Conservation (phyloP, 2,888 invertebrate genomes). For the Coleophora flavipennella region DNA sequence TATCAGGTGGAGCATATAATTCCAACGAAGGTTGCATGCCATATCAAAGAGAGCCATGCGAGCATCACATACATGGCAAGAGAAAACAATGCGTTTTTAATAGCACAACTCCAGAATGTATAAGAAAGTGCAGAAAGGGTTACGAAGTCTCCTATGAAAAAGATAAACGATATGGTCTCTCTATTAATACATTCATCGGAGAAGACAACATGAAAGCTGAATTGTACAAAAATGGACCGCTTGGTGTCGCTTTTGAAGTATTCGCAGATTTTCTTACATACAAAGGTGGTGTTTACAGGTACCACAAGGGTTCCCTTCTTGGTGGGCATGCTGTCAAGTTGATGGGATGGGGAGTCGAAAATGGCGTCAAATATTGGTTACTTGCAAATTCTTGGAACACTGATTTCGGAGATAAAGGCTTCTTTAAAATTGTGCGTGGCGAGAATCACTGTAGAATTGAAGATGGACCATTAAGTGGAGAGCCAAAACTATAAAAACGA, state of each 20-base stretch:
- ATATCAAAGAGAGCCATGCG: conserved; percentile 88
- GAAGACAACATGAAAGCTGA: conserved; percentile 83
- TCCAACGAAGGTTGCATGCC: conserved; percentile 89
- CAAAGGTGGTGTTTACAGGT: conserved; percentile 81
- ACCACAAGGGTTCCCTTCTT: conserved; percentile 78
- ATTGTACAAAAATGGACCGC: conserved; percentile 88
- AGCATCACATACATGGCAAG: conserved; percentile 89
- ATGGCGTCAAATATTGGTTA: conserved; percentile 87
- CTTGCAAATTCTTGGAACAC: conserved; percentile 95
- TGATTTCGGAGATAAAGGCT: conserved; percentile 93
- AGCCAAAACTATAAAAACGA: conserved; percentile 41
- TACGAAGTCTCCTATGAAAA: conserved; percentile 80
- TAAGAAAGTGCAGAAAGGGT: conserved; percentile 74
- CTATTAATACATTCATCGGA: conserved; percentile 73
- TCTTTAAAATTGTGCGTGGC: conserved; percentile 90
- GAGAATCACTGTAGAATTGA: conserved; percentile 84
- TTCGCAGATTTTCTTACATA: conserved; percentile 88
- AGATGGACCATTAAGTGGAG: conserved; percentile 75
- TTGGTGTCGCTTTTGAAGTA: conserved; percentile 91
- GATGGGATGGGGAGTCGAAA: conserved; percentile 89
- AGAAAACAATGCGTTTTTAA: conserved; percentile 80
- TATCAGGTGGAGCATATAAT: conserved; percentile 88
- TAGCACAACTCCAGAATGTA: conserved; percentile 84
- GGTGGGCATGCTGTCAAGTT: conserved; percentile 93
- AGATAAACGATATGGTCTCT: conserved; percentile 83